These are phyloP conservation scores for Triplophysa dalaica DNA, from an alignment of 2,113 vertebrate genomes.

Conservation along the genomic window DNA sequence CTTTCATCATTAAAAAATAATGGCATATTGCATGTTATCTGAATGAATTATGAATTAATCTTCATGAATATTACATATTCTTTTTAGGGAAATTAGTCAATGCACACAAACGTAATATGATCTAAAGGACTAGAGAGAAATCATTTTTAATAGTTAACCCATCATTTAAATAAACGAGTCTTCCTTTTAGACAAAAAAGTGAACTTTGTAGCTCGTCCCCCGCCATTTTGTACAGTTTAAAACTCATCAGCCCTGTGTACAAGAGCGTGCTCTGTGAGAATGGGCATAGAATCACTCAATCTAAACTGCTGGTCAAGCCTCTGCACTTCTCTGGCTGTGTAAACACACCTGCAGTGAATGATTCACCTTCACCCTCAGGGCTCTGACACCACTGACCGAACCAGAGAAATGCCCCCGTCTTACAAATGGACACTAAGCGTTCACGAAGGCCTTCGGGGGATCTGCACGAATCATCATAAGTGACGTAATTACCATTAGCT, in stretches of 20 bases:
- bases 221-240: not conserved
- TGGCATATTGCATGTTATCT: constrained; percentile 68
- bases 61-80: constrained; percentile 73
- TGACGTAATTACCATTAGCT: constrained; percentile 64
- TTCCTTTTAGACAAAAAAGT: not conserved
- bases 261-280: constrained; percentile 24
- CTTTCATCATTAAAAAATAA: constrained; percentile 65
- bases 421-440: constrained; percentile 55
- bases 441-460: constrained; percentile 52
- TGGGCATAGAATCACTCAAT: constrained; percentile 36
- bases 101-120: constrained; percentile 66
- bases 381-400: constrained; percentile 45
- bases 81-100: constrained; percentile 66
- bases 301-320: not conserved
- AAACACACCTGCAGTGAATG: constrained; percentile 59
- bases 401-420: constrained; percentile 53
- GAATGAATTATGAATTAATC: constrained; percentile 70
- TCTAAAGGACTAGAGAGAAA: constrained; percentile 51
- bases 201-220: not conserved
- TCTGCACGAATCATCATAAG: constrained; percentile 60
- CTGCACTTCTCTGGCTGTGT: constrained; percentile 40
- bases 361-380: constrained; percentile 49
- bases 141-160: not conserved
- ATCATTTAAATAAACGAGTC: not conserved
- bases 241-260: constrained; percentile 11